Evolutionary conservation across 2,797 vertebrate species (phyloP), one percentile per base, ranked within the genome.

Genomic region (Microctenopoma steveboyesi): DNA sequence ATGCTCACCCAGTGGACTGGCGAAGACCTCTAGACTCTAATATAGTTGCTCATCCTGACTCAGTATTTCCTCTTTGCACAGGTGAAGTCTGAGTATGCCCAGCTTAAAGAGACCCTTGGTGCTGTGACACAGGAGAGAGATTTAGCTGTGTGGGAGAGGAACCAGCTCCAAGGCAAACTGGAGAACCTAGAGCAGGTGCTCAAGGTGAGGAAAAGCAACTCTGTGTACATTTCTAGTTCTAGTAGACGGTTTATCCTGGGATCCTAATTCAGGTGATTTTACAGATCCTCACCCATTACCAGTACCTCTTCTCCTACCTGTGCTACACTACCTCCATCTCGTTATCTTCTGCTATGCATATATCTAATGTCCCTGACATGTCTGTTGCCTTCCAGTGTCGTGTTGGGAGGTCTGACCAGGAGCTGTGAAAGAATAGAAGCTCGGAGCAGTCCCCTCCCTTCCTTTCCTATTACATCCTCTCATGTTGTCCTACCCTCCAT

Each of bases 141-240:
- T 94, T 95, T 94, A 94, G 96, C 96, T 82, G 85, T 95, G 91
- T 93, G 91, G 95, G 95, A 96, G 91, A 96, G 91, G 87, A 94
- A 90, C 88, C 95, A 95, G 95, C 96, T 96, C 95, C 95, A 92
- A 96, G 96, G 92, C 97, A 99, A 98, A 95, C 98, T 99, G 98
- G 98, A 99, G 97, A 99, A 98, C 96, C 89, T 99, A 94, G 98
- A 98, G 95, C 97, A 99, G 95, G 96, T 98, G 95, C 96, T 99
- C 89, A 98, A 97, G 98, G 98, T 99, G 91, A 84, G 96, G 92
- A 61, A 4, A 18, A 37, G 50, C 10, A 35, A 48, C 54, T 49
- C 43, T 56, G 45, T 55, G 55, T 76, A 68, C 64, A 51, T 71
- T 79, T 74, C 37, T 54, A 54, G 60, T 67, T 58, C 46, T 49